Conservation (phyloP, 2,797 vertebrate species). For the Mionectes olivaceus region DNA sequence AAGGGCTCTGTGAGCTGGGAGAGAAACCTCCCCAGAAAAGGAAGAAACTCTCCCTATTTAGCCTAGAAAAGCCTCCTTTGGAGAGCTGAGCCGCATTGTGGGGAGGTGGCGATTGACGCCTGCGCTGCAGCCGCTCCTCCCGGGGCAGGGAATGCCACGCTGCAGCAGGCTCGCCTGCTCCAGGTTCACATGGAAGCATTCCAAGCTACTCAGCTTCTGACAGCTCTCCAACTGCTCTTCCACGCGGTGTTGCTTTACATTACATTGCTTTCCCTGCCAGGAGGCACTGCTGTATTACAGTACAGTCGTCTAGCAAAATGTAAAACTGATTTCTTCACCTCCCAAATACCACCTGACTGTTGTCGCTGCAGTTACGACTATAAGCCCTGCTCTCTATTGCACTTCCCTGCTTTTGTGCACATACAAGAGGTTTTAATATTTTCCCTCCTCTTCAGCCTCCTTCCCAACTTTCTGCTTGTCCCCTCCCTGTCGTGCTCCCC, state of each 20-base stretch:
- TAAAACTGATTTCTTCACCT: conserved; percentile 51
- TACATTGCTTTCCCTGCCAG: conserved; percentile 69
- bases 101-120: neutral
- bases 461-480: neutral
- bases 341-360: conserved; percentile 32
- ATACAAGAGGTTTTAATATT: neutral
- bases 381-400: neutral
- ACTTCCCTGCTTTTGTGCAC: neutral
- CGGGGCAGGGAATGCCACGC: conserved; percentile 9
- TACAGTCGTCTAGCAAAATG: conserved; percentile 24
- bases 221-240: conserved; percentile 66
- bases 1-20: neutral
- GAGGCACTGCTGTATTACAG: conserved; percentile 71
- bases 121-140: conserved; percentile 2
- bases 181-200: conserved; percentile 38
- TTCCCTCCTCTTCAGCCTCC: neutral
- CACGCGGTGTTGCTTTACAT: conserved; percentile 48
- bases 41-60: neutral
- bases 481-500: neutral
- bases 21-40: neutral
- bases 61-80: neutral
- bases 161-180: conserved; percentile 12
- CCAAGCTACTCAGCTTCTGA: conserved; percentile 66
- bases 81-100: neutral
- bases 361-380: neutral